A percentile compares a stretch with the other conserved stretches of the same genome.
Evolutionary conservation across 2,797 vertebrate species (phyloP).

Genomic region (Synanceia verrucosa): DNA sequence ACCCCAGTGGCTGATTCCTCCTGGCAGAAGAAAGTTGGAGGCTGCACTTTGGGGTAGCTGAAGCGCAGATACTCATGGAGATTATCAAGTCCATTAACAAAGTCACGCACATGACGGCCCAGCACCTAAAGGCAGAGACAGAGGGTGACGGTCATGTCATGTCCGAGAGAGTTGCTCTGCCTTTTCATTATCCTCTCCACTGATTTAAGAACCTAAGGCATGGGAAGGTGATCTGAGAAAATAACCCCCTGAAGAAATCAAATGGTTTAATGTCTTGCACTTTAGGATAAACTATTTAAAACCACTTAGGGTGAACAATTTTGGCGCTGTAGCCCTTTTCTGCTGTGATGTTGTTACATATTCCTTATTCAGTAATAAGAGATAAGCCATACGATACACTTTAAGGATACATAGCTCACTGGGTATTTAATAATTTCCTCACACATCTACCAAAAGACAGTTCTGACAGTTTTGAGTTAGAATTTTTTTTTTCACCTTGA

Average conservation of each 20-base stretch:
- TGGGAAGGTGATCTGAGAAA: no score
- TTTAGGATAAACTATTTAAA: neutral
- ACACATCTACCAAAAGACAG: neutral
- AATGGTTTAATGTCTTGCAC: neutral
- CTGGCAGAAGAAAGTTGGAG: constrained; percentile 85
- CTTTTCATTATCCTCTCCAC: neutral
- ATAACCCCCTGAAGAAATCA: neutral
- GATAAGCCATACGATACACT: neutral
- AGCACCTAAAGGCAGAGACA: constrained; percentile 69
- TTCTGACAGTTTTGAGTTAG: constrained; percentile 11
- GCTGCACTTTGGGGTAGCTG: constrained; percentile 85
- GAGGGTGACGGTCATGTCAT: neutral
- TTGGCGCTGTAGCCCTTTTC: neutral
- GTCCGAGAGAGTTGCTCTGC: neutral
- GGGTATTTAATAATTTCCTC: neutral
- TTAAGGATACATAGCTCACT: neutral
- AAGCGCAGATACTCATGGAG: constrained; percentile 84
- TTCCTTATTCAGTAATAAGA: neutral
- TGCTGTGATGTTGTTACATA: neutral
- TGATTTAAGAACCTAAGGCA: neutral
- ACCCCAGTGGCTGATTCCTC: constrained; percentile 84
- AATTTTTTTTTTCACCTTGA: constrained; percentile 70
- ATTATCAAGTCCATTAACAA: constrained; percentile 85
- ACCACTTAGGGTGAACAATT: neutral
- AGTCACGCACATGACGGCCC: constrained; percentile 82